These are phyloP conservation scores for Helobdella robusta DNA, from an alignment of 2,888 invertebrate genomes.

Conservation along the genomic window DNA sequence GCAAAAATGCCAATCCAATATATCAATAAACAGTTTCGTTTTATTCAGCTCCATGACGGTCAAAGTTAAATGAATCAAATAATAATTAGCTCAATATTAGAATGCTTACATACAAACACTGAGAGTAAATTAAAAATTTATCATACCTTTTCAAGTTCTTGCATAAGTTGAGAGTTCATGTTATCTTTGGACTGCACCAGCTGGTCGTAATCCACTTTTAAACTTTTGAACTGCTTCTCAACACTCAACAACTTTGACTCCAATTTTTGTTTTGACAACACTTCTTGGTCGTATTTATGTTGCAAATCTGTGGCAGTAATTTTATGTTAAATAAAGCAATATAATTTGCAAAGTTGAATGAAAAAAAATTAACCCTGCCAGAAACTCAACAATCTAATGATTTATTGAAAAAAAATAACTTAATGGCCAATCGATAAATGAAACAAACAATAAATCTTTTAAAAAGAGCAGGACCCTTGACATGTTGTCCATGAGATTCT, in stretches of 20 bases:
- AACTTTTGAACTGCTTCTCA: slow-evolving; percentile 85
- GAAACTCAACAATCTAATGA: too few species aligned
- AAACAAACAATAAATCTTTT: too few species aligned
- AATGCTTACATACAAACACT: neutral
- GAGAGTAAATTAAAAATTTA: neutral
- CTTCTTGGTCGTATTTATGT: slow-evolving; percentile 81
- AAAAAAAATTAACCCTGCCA: neutral
- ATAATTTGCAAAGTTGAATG: neutral
- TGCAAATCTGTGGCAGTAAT: slow-evolving; percentile 63
- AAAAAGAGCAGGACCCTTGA: slow-evolving; percentile 64
- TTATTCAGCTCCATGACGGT: too few species aligned
- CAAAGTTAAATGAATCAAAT: too few species aligned
- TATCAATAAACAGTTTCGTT: too few species aligned
- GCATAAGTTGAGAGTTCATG: slow-evolving; percentile 79
- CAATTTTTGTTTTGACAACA: slow-evolving; percentile 71
- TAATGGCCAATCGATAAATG: too few species aligned
- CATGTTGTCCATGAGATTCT: slow-evolving; percentile 82
- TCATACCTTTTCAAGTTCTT: slow-evolving; percentile 70
- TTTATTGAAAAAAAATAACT: too few species aligned
- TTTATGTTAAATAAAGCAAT: neutral
- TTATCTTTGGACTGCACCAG: slow-evolving; percentile 76
- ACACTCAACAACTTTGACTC: slow-evolving; percentile 71
- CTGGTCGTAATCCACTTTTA: slow-evolving; percentile 87
- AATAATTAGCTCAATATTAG: too few species aligned
- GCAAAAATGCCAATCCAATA: too few species aligned